Base-by-base conservation (phyloP, 37 sponge, comb jelly and placozoan species). In the Halisarca cf. caerulea region DNA sequence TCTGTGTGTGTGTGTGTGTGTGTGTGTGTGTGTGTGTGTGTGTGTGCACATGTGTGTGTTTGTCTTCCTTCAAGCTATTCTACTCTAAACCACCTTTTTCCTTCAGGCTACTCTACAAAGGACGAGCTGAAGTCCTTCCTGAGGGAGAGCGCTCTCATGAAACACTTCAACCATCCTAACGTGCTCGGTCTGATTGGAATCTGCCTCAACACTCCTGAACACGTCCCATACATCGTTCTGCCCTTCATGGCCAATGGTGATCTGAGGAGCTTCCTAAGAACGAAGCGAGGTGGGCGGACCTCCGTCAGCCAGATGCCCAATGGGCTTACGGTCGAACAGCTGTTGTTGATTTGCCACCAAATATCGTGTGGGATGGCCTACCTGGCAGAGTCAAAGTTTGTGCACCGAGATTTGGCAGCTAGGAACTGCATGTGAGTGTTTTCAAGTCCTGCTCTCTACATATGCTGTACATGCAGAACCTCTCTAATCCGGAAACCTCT, bases 171-270 rank as follows among this genome's bases (percentile, higher is more conserved):
- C 14, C 86, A 85, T 79, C 41, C 42, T 7, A 77, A 85, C 57
- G 86, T 85, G 8, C 54, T 85, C 35, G 79, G 86, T 33, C 61
- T 85, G n/a, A 79, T 77, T 11, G 86, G 86, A 2, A 62, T 85
- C 23, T 85, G 86, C 64, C 75, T 85, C 40, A 47, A 81, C 44
- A 81, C 86, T 59, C 66, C 58, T 23, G 79, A 85, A 7, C 66
- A 55, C 21, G 43, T 75, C 0, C 86, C 86, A 0, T 78, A 74
- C 86, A 85, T 85, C 33, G 61, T 85, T 20, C 79, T 85, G 78
- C 86, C 79, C 3, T 85, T 55, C 80, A 85, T 85, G 86, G 79
- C 66, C 79, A 85, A 85, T 32, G 86, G 86, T 38, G 86, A 85
- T 36, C 60, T 85, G 79, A 45, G 60, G 39, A 78, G 37, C 2